A percentile compares a stretch with the other conserved stretches of the same genome.
These are phyloP conservation scores for Acrossocheilus wenchowensis DNA, from an alignment of 2,797 vertebrate species.

Conservation along the genomic window DNA sequence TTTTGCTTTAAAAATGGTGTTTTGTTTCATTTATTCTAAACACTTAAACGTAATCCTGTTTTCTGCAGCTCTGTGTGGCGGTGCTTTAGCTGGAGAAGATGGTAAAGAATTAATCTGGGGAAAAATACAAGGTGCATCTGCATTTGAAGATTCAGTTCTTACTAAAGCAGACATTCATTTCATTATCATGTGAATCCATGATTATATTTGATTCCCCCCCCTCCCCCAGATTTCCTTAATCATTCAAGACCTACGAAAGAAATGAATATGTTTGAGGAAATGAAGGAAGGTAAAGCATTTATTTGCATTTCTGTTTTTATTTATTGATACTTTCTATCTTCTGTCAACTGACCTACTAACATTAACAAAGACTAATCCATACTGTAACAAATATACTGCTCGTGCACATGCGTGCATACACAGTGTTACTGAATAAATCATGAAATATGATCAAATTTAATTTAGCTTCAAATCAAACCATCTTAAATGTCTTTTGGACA, in stretches of 20 bases:
- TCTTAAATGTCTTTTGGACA: too few species aligned
- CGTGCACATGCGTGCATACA: too few species aligned
- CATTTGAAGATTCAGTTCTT: not conserved
- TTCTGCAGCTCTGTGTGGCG: not conserved
- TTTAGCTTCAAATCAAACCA: too few species aligned
- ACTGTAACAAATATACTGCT: too few species aligned
- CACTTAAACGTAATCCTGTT: not conserved
- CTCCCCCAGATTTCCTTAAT: not conserved
- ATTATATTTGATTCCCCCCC: not conserved
- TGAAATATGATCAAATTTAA: too few species aligned
- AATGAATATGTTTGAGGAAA: not conserved
- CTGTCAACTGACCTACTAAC: too few species aligned
- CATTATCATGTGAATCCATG: not conserved
- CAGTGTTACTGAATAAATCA: too few species aligned
- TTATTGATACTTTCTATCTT: too few species aligned
- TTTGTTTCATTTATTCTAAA: not conserved
- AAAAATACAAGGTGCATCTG: not conserved
- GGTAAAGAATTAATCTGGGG: accelerated
- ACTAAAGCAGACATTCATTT: not conserved
- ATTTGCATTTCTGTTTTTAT: not conserved
- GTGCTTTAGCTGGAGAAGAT: not conserved
- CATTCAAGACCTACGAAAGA: too few species aligned
- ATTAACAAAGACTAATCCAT: too few species aligned
- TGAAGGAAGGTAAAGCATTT: not conserved
- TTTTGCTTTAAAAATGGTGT: too few species aligned